Base-by-base conservation (phyloP, 2,888 invertebrate genomes). In the Euplagia quadripunctaria region DNA sequence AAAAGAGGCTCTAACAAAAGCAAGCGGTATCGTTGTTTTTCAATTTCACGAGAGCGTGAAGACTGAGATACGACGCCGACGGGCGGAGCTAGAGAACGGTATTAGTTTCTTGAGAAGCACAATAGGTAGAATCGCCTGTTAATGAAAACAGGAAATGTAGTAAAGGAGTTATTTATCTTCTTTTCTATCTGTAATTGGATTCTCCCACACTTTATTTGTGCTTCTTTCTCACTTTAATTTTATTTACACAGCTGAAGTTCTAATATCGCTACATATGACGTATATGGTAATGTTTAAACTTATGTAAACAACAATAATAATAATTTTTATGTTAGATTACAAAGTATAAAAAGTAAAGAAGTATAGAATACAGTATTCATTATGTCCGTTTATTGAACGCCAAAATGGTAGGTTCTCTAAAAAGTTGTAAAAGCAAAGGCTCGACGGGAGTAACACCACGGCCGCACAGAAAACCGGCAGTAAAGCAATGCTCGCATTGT, bases 1-100 rank as follows among this genome's bases (percentile, higher is more conserved):
- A 95, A 94, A 94, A 92, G 89, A 86, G 86, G 88, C 85, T 83
- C 83, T 79, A 87, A 93, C 93, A 94, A 94, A 91, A 90, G 93
- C 75, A 87, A 82, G 85, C 84, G 87, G 88, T 92, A 90, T 91
- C 91, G 91, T 92, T 92, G 92, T 93, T 94, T 90, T 91, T 91
- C 90, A 91, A 90, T 89, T 91, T 82, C 83, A 80, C 74, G 76
- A 78, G 77, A 85, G 80, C 84, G 80, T 80, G 78, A 83, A 81
- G 86, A 87, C 86, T 85, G 85, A 82, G 86, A 85, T 73, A 72
- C 72, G 74, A 55, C 42, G 7, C 20, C 68, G n/a, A 71, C 75
- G 75, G 81, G 51, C 71, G 64, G 72, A 68, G 65, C 71, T 20
- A 49, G 70, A 49, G 58, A 58, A 69, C 70, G 46, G 75, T 69